A percentile compares a stretch with the other conserved stretches of the same genome.
These are phyloP conservation scores for Eleginops maclovinus DNA, from an alignment of 2,113 vertebrate genomes.

Conservation along the genomic window DNA sequence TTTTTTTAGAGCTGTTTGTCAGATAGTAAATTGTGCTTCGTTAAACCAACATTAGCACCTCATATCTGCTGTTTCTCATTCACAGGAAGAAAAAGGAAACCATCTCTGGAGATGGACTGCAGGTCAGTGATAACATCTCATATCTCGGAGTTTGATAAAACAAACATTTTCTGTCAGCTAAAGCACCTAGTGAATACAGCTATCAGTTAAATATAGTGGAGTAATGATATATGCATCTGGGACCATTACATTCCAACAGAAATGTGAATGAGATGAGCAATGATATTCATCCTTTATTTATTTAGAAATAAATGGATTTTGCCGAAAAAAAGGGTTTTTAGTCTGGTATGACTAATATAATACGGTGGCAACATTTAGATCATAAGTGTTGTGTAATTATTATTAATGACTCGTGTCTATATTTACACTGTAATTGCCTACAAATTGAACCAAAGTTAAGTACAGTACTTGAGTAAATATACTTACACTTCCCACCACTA, in stretches of 20 bases:
- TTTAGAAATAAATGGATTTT: too few species aligned
- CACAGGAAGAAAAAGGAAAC: conserved; percentile 23
- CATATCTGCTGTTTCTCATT: conserved; percentile 26
- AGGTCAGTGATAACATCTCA: conserved; percentile 43
- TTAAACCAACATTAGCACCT: conserved; percentile 10
- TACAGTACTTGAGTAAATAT: background rate
- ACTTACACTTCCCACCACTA: background rate
- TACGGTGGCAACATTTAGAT: too few species aligned
- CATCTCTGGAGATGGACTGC: conserved; percentile 33
- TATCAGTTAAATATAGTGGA: background rate
- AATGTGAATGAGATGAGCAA: too few species aligned
- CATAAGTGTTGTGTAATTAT: too few species aligned
- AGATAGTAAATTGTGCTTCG: background rate
- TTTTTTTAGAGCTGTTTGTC: background rate
- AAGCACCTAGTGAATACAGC: background rate
- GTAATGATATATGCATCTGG: too few species aligned
- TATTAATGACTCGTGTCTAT: too few species aligned
- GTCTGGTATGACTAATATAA: too few species aligned
- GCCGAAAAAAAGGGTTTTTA: too few species aligned
- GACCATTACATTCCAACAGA: too few species aligned
- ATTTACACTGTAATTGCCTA: background rate
- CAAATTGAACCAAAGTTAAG: background rate
- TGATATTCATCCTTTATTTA: too few species aligned
- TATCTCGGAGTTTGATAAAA: background rate
- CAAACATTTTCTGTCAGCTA: background rate